A percentile compares a stretch with the other conserved stretches of the same genome.
These are phyloP conservation scores for Formica exsecta DNA, from an alignment of 1,140 invertebrate species.

Conservation along the genomic window DNA sequence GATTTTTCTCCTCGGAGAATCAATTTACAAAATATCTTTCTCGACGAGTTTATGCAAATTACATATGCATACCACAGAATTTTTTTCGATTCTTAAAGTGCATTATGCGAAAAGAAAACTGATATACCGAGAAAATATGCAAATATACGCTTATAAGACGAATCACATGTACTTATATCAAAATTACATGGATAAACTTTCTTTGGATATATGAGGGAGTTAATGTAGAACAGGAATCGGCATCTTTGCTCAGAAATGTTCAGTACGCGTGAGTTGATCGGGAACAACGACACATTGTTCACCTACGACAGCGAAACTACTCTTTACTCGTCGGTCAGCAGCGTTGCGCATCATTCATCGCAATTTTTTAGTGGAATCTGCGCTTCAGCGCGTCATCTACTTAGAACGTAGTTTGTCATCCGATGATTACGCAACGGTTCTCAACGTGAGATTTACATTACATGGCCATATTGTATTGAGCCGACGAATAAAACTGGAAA, in stretches of 20 bases:
- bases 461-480: background rate
- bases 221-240: slow-evolving; percentile 37
- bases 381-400: slow-evolving; percentile 40
- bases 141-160: background rate
- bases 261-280: slow-evolving; percentile 20
- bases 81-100: background rate
- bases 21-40: too few species aligned
- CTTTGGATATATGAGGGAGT: background rate
- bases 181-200: background rate
- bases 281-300: slow-evolving; percentile 57
- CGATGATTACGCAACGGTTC: slow-evolving; percentile 47
- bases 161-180: background rate
- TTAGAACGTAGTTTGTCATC: slow-evolving; percentile 58
- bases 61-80: background rate
- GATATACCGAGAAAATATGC: background rate
- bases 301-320: slow-evolving; percentile 54
- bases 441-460: slow-evolving; percentile 30
- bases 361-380: slow-evolving; percentile 49
- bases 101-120: background rate
- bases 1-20: too few species aligned
- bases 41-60: background rate
- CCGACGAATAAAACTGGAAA: slow-evolving; percentile 20
- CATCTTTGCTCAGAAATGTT: slow-evolving; percentile 49
- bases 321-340: slow-evolving; percentile 9
- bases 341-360: slow-evolving; percentile 39